Evolutionary conservation across 1,140 invertebrate species (phyloP).

Genomic region (Trichonephila clavata): DNA sequence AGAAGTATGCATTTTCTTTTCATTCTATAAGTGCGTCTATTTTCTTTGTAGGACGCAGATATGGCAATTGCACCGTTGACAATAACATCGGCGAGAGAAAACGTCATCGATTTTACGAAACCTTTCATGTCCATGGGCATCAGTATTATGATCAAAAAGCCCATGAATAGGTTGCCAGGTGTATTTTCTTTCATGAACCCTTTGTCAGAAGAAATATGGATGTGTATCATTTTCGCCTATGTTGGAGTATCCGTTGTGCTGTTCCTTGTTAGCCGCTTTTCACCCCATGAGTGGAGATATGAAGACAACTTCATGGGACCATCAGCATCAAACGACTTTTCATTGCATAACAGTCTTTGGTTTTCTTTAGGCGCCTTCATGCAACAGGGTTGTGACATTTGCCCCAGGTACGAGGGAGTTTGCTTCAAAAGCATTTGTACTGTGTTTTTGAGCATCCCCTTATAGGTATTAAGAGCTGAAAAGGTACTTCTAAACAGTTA

Average conservation of each 20-base stretch:
- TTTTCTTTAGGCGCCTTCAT: slow-evolving; percentile 97
- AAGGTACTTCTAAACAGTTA: too few species aligned
- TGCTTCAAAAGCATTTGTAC: not conserved
- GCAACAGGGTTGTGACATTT: slow-evolving; percentile 98
- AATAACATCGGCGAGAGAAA: slow-evolving; percentile 96
- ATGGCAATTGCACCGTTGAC: slow-evolving; percentile 97
- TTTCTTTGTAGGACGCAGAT: slow-evolving; percentile 92
- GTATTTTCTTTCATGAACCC: slow-evolving; percentile 98
- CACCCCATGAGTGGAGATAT: slow-evolving; percentile 95
- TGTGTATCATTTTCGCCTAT: slow-evolving; percentile 97
- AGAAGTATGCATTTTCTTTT: not conserved
- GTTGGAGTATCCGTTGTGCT: slow-evolving; percentile 97
- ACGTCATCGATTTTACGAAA: slow-evolving; percentile 97
- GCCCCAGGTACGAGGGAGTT: slow-evolving; percentile 87
- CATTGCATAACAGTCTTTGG: slow-evolving; percentile 93
- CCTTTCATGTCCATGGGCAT: slow-evolving; percentile 99
- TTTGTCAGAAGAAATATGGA: slow-evolving; percentile 98
- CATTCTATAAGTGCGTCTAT: not conserved
- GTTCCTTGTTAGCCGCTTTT: slow-evolving; percentile 96
- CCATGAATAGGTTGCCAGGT: slow-evolving; percentile 92
- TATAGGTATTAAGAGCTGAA: too few species aligned
- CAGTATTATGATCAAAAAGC: slow-evolving; percentile 98
- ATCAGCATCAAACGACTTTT: slow-evolving; percentile 93
- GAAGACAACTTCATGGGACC: slow-evolving; percentile 79
- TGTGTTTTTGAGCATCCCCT: not conserved